phyloP scores from a whole-genome alignment of 2,113 vertebrate genomes.

The Centropus unirufus region DNA sequence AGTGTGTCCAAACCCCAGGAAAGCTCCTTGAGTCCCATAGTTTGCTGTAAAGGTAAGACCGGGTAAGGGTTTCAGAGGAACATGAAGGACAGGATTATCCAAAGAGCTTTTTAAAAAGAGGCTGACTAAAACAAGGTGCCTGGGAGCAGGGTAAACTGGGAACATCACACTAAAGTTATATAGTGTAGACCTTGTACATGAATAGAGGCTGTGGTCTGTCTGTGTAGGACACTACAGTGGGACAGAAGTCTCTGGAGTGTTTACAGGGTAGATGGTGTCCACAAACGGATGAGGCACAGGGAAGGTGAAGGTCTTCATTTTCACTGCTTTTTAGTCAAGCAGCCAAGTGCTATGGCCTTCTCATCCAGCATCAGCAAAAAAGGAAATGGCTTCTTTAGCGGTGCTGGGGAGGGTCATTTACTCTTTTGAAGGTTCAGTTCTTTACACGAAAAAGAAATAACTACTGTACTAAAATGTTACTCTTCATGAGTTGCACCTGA shows the following conservation, averaged over 20 bases:
- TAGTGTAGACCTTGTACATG: rapidly evolving
- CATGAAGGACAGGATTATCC: neutral
- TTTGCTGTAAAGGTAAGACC: neutral
- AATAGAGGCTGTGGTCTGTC: neutral
- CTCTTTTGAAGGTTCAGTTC: neutral
- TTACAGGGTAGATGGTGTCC: neutral
- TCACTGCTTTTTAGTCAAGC: neutral
- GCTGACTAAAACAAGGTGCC: neutral
- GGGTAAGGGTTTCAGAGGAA: neutral
- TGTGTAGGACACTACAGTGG: neutral
- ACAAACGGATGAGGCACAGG: neutral
- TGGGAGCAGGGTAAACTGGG: neutral
- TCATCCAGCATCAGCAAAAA: neutral
- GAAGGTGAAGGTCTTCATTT: neutral
- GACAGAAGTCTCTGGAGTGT: neutral
- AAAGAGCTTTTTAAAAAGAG: neutral
- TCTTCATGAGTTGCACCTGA: neutral
- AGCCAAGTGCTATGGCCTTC: neutral
- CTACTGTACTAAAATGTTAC: neutral
- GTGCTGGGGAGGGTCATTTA: neutral
- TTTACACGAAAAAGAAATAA: neutral
- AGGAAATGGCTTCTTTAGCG: neutral
- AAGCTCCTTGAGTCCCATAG: neutral
- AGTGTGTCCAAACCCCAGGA: neutral
- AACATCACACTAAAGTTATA: neutral